Percentiles rank a stretch among this genome's conserved stretches.
Conservation (phyloP, 1,140 invertebrate genomes). For the Samia ricini region DNA sequence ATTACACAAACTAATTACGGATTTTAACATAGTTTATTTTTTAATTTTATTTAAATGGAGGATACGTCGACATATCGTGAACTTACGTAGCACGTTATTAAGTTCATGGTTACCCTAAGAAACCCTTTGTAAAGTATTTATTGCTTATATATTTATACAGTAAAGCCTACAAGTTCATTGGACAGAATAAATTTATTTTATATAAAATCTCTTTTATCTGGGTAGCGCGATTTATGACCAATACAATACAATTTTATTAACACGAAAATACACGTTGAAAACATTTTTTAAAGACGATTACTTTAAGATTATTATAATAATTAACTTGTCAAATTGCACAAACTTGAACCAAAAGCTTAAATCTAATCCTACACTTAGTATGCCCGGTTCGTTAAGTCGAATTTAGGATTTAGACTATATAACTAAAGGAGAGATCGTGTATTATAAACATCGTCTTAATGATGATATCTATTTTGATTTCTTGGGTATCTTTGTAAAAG, state of each 20-base stretch:
- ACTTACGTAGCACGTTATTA: too few species aligned
- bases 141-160: background rate
- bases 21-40: too few species aligned
- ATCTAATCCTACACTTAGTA: background rate
- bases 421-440: background rate
- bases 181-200: too few species aligned
- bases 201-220: too few species aligned
- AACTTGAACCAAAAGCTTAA: background rate
- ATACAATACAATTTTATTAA: too few species aligned
- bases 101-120: too few species aligned
- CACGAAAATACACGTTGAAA: background rate
- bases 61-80: too few species aligned
- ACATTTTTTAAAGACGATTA: background rate
- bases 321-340: background rate
- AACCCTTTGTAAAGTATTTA: background rate
- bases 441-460: background rate
- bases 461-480: background rate
- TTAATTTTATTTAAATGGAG: too few species aligned
- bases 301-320: background rate
- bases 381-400: background rate
- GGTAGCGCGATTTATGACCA: too few species aligned
- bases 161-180: too few species aligned
- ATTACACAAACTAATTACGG: too few species aligned
- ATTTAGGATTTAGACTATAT: background rate
- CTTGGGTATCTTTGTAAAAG: background rate